phyloP scores from a whole-genome alignment of 2,888 invertebrate species.

The Lamellibrachia satsuma region DNA sequence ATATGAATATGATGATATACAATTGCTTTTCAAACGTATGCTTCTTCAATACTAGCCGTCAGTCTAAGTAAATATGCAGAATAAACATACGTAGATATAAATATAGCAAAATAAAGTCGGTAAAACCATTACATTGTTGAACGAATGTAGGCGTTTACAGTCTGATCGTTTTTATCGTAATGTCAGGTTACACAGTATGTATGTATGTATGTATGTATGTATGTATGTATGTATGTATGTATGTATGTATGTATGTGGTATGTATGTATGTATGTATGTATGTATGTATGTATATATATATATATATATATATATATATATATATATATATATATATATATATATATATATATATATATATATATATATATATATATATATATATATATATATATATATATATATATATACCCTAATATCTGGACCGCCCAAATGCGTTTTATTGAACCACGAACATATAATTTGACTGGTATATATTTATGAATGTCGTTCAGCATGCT shows the following conservation, averaged over 20 bases:
- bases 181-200: background rate
- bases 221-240: slow-evolving; percentile 22
- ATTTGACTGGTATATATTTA: too few relatives aligned
- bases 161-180: too few relatives aligned
- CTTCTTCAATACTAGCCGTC: background rate
- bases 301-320: background rate
- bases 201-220: background rate
- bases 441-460: too few relatives aligned
- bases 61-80: background rate
- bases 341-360: background rate
- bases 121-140: background rate
- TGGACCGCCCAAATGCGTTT: too few relatives aligned
- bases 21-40: background rate
- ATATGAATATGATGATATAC: background rate
- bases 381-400: background rate
- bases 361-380: background rate
- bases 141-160: too few relatives aligned
- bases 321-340: background rate
- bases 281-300: background rate
- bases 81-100: background rate
- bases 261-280: slow-evolving; percentile 7
- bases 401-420: background rate
- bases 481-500: too few relatives aligned
- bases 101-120: background rate
- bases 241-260: background rate